Evolutionary conservation across 2,797 vertebrate species (phyloP), one percentile per base, ranked within the genome.

Genomic region (Cheirogaleus major): DNA sequence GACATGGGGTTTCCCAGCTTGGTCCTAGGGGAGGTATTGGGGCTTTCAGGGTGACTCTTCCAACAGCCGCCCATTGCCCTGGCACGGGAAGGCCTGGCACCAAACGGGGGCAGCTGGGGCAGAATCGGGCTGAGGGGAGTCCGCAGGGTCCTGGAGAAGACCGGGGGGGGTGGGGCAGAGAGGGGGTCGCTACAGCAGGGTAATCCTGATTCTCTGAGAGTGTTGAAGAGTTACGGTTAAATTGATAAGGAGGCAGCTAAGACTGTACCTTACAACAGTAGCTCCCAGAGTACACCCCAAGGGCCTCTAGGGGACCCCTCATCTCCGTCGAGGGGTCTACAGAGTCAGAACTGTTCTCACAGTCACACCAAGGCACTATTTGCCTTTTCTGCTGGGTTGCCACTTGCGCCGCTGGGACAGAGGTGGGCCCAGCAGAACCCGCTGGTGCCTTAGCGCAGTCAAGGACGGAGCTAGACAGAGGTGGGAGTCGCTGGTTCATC

Each of bases 401-500:
- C 13, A 0, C 3, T 32, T 4, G 18, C 2, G 0, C 1, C 0
- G 27, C 23, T 0, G 22, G 14, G 12, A 14, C 27, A 18, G 7
- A 18, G 9, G 2, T 14, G 14, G 3, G 3, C 3, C 1, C 0
- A 4, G 17, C 4, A 1, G 0, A 5, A 4, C 0, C 5, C 1
- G 1, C 11, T 1, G 35, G 70, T 0, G 3, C 10, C 27, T 18
- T 1, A 5, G 55, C 35, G 0, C 0, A 22, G 0, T 15, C 2
- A 0, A 12, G 17, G 57, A 2, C 1, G 41, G 3, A 1, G 0
- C 20, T 10, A 30, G 0, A 4, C 4, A 2, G 45, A 9, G 22
- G 7, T 17, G 3, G 1, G 0, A 0, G 11, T 1, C 22, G 38
- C 38, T 38, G 38, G 0, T 3, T 17, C 43, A 13, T 48, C 32